Conservation (phyloP, 37 sponge, comb jelly and placozoan species). For the Chondrosia reniformis region DNA sequence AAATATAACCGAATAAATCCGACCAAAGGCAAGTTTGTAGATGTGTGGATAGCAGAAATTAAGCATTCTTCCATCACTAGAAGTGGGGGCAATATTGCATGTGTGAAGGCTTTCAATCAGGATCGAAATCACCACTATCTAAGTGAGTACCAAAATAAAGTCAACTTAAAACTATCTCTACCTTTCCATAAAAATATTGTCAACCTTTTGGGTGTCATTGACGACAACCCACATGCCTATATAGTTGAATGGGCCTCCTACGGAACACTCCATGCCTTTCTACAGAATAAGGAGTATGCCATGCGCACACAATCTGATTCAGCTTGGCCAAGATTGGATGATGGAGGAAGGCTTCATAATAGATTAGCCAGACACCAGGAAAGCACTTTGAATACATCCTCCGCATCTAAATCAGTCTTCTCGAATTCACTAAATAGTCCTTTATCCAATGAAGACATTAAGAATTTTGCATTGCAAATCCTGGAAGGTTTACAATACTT, state of each 20-base stretch:
- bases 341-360: not conserved
- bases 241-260: constrained; percentile 14
- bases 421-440: not conserved
- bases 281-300: not conserved
- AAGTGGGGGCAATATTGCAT: no score
- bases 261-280: not conserved
- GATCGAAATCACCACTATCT: no score
- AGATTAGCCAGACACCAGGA: not conserved
- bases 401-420: not conserved
- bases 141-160: no score
- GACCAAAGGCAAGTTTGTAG: no score
- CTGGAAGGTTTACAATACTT: not conserved
- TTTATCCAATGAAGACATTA: not conserved
- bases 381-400: not conserved
- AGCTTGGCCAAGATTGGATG: not conserved
- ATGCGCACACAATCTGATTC: not conserved
- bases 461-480: not conserved
- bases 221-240: no score
- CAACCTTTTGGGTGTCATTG: no score
- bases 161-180: no score
- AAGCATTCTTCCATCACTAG: no score
- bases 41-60: no score
- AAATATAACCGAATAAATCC: no score
- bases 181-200: no score
- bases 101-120: no score